These are phyloP conservation scores for Danio albolineatus DNA, from an alignment of 2,797 vertebrate genomes.

Conservation along the genomic window DNA sequence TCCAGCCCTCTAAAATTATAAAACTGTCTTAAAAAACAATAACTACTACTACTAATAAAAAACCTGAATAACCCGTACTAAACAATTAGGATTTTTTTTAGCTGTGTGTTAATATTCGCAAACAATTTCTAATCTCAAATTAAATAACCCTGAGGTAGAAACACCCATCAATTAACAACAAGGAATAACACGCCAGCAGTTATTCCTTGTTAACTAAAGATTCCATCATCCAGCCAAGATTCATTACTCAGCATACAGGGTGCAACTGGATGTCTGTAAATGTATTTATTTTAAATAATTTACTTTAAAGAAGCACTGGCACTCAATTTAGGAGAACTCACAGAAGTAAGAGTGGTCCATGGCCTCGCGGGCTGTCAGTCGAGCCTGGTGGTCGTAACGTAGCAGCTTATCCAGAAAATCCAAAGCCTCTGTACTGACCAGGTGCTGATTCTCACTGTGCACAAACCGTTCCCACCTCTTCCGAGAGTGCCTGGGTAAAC, in stretches of 20 bases:
- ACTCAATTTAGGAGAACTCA: constrained; percentile 43
- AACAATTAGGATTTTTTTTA: not conserved
- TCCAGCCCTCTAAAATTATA: not conserved
- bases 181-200: not conserved
- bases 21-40: not conserved
- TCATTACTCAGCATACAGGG: not conserved
- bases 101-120: too few species aligned
- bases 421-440: constrained; percentile 98
- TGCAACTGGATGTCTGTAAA: not conserved
- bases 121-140: not conserved
- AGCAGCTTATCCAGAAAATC: constrained; percentile 90
- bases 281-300: too few species aligned
- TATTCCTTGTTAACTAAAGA: not conserved
- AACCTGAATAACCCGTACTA: not conserved
- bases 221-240: too few species aligned
- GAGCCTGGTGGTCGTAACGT: constrained; percentile 97
- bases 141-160: not conserved
- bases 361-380: constrained; percentile 97
- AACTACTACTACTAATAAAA: not conserved
- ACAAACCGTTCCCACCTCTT: constrained; percentile 99
- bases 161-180: not conserved
- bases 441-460: constrained; percentile 98
- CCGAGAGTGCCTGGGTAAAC: constrained; percentile 88
- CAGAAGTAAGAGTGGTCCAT: constrained; percentile 98
- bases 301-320: not conserved